phyloP scores from a whole-genome alignment of 1,140 invertebrate species.

The Drosophila ficusphila region DNA sequence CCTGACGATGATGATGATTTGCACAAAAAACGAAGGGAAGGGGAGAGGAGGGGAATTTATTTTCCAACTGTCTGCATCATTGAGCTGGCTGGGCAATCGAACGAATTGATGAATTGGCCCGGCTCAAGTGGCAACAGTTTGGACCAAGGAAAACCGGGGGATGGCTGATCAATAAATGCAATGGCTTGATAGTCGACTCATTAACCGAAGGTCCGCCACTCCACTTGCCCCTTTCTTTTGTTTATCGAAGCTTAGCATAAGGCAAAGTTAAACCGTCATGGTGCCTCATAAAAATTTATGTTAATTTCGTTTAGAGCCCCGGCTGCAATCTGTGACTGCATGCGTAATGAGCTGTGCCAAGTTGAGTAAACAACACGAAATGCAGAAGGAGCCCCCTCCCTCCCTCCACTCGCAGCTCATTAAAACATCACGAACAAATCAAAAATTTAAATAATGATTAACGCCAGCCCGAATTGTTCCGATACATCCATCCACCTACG shows the following conservation, averaged over 20 bases:
- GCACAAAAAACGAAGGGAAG: slow-evolving; percentile 44
- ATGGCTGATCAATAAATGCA: slow-evolving; percentile 52
- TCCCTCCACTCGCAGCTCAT: slow-evolving; percentile 27
- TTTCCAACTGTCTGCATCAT: slow-evolving; percentile 59
- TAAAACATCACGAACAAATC: slow-evolving; percentile 56
- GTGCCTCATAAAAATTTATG: slow-evolving; percentile 73
- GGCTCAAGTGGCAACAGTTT: slow-evolving; percentile 78
- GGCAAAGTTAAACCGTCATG: slow-evolving; percentile 68
- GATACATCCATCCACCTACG: slow-evolving; percentile 48
- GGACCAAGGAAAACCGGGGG: slow-evolving; percentile 22
- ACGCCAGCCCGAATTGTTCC: slow-evolving; percentile 30
- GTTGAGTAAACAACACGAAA: slow-evolving; percentile 53
- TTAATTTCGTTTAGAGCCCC: slow-evolving; percentile 74
- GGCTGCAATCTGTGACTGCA: slow-evolving; percentile 68
- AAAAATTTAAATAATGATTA: slow-evolving; percentile 80
- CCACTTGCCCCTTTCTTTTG: slow-evolving; percentile 38
- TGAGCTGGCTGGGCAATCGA: slow-evolving; percentile 75
- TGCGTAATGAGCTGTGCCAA: slow-evolving; percentile 63
- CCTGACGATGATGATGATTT: slow-evolving; percentile 66
- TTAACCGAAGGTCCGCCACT: slow-evolving; percentile 24
- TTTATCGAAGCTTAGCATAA: slow-evolving; percentile 77
- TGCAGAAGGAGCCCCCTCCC: neutral
- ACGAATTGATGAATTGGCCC: slow-evolving; percentile 72
- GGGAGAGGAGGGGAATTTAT: slow-evolving; percentile 14
- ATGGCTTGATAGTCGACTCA: slow-evolving; percentile 27